Evolutionary conservation across 2,888 invertebrate genomes (phyloP), one percentile per base, ranked within the genome.

Genomic region (Carcina quercana): DNA sequence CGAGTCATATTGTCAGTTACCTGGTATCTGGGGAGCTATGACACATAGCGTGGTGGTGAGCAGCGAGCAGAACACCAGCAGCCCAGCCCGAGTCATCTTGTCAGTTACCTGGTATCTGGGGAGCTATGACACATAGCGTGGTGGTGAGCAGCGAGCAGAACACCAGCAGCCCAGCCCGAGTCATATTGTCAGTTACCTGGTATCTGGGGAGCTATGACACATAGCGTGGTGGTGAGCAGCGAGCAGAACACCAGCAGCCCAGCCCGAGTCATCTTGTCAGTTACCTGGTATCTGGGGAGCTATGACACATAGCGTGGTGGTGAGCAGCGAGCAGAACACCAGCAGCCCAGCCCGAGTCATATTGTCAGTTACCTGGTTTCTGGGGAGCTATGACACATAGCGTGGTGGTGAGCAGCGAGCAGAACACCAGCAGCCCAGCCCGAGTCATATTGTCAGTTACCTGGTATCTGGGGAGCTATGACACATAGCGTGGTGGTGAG

Each of bases 381-480:
- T 79, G 76, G 11, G 82, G 82, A 13, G 82, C 79, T 42, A 76
- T 80, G 28, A 80, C 79, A 41, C 79, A 73, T 61, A 80, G 50
- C 37, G 80, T 70, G 34, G 69, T 66, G 13, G 75, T 73, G 28
- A 82, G 67, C 41, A 80, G 55, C 7, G 80, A 76, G 46, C 75
- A 73, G 63, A 82, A 78, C 46, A 80, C 56, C 49, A 80, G 56
- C 34, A 80, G 53, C 37, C 67, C 66, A 43, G 76, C 70, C 38
- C 75, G 64, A 49, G 69, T 66, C 82, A 82, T 82, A 17, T 3
- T 15, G 7, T 4, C n/a, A 27, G 2, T 30, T 52, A 79, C 80
- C 79, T 66, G 76, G 70, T 55, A 80, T 62, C 39, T 79, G 76
- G 11, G 82, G 82, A 13, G 82, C 79, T 42, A 76, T 80, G 28